A percentile compares a stretch with the other conserved stretches of the same genome.
phyloP scores from a whole-genome alignment of 2,113 vertebrate genomes.

The Collichthys lucidus region DNA sequence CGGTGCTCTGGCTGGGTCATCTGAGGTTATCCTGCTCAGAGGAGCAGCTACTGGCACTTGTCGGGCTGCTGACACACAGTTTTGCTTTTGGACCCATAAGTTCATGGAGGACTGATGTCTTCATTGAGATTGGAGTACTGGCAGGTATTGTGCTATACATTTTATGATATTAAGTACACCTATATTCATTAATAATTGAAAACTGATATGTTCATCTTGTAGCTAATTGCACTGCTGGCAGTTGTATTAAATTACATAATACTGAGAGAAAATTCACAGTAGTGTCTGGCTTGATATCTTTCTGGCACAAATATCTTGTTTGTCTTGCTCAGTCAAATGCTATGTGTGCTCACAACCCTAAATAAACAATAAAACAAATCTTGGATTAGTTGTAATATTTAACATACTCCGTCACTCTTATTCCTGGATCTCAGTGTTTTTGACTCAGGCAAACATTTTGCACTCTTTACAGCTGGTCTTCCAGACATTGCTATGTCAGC shows the following conservation, averaged over 20 bases:
- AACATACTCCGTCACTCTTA: neutral
- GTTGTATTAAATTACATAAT: neutral
- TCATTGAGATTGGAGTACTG: slow-evolving; percentile 85
- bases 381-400: neutral
- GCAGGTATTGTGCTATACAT: slow-evolving; percentile 75
- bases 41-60: slow-evolving; percentile 78
- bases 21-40: slow-evolving; percentile 83
- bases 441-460: neutral
- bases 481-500: slow-evolving; percentile 86
- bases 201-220: neutral
- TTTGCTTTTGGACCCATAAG: slow-evolving; percentile 82
- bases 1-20: slow-evolving; percentile 81
- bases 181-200: neutral
- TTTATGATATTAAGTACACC: neutral
- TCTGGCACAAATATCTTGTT: neutral
- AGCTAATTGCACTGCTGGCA: neutral
- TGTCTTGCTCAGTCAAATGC: neutral
- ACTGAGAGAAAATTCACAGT: neutral
- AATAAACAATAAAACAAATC: neutral
- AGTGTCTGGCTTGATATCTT: neutral
- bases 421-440: neutral
- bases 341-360: neutral
- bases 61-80: slow-evolving; percentile 74
- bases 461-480: slow-evolving; percentile 79
- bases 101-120: slow-evolving; percentile 83